These are phyloP conservation scores for Cyprinella venusta DNA, from an alignment of 2,797 vertebrate genomes.

Conservation along the genomic window DNA sequence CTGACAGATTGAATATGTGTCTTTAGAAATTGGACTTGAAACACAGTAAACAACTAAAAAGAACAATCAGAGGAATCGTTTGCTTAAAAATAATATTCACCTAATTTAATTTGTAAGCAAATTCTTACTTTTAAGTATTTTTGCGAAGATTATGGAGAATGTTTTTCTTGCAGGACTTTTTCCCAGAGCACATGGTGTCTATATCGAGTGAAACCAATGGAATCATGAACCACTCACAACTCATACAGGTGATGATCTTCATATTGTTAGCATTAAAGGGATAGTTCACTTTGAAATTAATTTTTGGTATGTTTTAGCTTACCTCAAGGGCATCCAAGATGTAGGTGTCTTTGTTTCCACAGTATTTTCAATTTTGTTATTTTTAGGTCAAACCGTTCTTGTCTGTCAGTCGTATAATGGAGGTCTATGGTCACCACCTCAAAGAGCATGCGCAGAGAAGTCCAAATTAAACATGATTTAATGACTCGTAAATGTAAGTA, in stretches of 20 bases:
- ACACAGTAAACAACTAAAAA: neutral
- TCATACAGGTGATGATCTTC: conserved; percentile 85
- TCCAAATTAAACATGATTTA: no score
- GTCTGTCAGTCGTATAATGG: no score
- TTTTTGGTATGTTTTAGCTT: no score
- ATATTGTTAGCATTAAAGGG: neutral
- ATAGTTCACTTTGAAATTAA: no score
- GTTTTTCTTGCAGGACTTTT: conserved; percentile 84
- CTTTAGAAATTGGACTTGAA: neutral
- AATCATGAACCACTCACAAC: conserved; percentile 83
- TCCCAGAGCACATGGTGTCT: conserved; percentile 95
- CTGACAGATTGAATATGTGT: neutral
- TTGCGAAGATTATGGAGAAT: neutral
- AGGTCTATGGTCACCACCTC: no score
- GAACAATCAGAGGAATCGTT: neutral
- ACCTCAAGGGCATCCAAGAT: no score
- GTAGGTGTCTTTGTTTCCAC: no score
- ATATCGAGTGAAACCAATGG: conserved; percentile 86
- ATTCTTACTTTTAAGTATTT: neutral
- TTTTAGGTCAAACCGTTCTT: no score
- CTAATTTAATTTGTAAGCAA: neutral
- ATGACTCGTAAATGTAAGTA: no score
- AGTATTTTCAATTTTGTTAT: no score
- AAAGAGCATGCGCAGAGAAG: no score
- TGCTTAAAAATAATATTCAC: neutral